Conservation (phyloP, 2,797 vertebrate genomes). For the Tragopan temminckii region DNA sequence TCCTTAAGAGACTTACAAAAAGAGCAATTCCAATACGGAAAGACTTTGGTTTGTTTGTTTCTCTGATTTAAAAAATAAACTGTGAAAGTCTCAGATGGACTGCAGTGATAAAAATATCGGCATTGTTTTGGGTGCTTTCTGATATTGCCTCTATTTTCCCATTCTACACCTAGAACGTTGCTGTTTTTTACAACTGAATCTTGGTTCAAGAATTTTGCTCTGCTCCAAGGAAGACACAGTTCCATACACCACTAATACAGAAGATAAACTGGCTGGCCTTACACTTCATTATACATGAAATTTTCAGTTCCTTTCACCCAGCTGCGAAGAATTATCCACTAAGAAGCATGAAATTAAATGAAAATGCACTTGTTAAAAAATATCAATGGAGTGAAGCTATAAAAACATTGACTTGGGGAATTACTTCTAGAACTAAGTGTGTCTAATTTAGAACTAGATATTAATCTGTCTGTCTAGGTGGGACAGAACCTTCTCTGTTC, state of each 20-base stretch:
- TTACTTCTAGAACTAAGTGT: not conserved
- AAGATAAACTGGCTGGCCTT: not conserved
- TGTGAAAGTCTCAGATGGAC: not conserved
- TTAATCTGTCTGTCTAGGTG: not conserved
- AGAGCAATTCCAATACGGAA: not conserved
- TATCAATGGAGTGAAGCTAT: not conserved
- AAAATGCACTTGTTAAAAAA: not conserved
- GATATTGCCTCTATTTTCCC: constrained; percentile 44
- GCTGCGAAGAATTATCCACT: not conserved
- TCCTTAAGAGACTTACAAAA: constrained; percentile 3
- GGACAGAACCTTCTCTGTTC: not conserved
- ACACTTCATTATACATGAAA: not conserved
- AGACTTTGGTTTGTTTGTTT: not conserved
- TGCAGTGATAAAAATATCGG: not conserved
- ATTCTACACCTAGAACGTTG: not conserved
- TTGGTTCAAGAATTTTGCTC: not conserved
- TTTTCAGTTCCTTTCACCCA: not conserved
- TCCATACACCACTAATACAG: not conserved
- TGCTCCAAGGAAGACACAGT: not conserved
- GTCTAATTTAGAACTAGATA: not conserved
- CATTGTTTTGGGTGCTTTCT: not conserved
- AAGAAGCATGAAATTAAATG: not conserved
- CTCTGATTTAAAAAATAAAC: not conserved
- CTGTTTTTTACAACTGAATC: not conserved
- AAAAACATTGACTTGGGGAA: not conserved